Evolutionary conservation across 1,140 invertebrate genomes (phyloP), one percentile per base, ranked within the genome.

Genomic region (Globodera ellingtonae): DNA sequence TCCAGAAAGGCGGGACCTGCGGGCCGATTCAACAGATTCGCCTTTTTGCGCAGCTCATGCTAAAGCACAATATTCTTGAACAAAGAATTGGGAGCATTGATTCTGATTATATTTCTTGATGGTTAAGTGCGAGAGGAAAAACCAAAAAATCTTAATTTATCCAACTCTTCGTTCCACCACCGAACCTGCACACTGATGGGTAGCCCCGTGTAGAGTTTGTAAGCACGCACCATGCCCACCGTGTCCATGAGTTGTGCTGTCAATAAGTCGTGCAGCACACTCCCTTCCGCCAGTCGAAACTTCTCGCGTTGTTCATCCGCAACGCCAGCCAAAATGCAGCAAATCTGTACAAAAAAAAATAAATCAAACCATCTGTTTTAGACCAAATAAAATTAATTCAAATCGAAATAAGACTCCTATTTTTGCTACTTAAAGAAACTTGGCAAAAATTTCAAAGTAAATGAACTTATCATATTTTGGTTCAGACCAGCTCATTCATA

Each of bases 191-290:
- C 82, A 46, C 82, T 70, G 66, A 72, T 50, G 44, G 84, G 70
- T 24, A 88, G 78, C 24, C 35, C 71, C 50, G 86, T 50, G 69
- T 82, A 89, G 8, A 85, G 71, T n/a, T 86, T 35, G 69, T 82
- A 79, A 18, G 87, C 87, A 21, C 62, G 52, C 66, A 88, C 83
- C 59, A 88, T 86, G 52, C 87, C 87, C 48, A 89, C 79, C 18
- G 85, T 82, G 65, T 86, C 85, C 18, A 86, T 72, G 69, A 70
- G 72, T 73, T 86, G 85, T 0, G 85, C 83, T 44, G 70, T 80
- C 10, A 88, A 50, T 18, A 86, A 71, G 24, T 75, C 66, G 21
- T 47, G 50, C 4, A 86, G 78, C 47, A 86, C 82, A 46, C 80
- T 78, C 62, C 84, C 70, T 35, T 86, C 70, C 10, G 73, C 52